Conservation (phyloP, 2,888 invertebrate genomes). For the Lapara coniferarum region DNA sequence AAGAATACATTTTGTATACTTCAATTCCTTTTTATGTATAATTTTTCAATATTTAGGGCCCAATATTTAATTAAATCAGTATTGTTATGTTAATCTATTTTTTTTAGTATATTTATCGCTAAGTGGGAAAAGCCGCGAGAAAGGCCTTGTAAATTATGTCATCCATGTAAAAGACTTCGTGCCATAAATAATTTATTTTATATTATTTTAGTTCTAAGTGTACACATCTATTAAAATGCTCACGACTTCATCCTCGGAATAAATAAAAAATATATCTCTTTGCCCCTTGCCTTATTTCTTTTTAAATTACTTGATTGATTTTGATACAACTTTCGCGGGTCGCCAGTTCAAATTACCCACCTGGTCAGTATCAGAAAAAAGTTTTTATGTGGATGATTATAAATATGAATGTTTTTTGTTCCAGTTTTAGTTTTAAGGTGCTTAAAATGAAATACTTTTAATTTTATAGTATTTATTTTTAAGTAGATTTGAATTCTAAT, state of each 20-base stretch:
- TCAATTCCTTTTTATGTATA: neutral
- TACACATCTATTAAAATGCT: neutral
- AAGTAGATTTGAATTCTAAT: slow-evolving; percentile 43
- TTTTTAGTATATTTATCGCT: neutral
- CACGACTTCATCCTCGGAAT: too few relatives aligned
- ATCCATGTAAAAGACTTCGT: neutral
- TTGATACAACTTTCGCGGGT: too few relatives aligned
- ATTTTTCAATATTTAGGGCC: slow-evolving; percentile 12
- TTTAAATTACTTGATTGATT: neutral
- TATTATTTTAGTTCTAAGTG: neutral
- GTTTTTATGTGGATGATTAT: slow-evolving; percentile 4
- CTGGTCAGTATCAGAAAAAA: too few relatives aligned
- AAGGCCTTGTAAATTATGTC: neutral
- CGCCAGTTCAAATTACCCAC: too few relatives aligned
- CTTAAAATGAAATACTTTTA: slow-evolving; percentile 36
- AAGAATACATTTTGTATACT: neutral
- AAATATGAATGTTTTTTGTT: neutral
- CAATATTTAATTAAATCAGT: slow-evolving; percentile 50
- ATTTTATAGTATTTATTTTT: slow-evolving; percentile 50
- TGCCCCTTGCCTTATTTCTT: neutral
- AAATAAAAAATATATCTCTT: too few relatives aligned
- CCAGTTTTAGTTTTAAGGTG: slow-evolving; percentile 28
- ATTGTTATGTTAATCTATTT: slow-evolving; percentile 38
- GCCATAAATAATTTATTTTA: neutral
- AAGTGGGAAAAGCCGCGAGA: neutral